These are phyloP conservation scores for Ptychobarbus kaznakovi DNA, from an alignment of 2,797 vertebrate genomes.

Conservation along the genomic window DNA sequence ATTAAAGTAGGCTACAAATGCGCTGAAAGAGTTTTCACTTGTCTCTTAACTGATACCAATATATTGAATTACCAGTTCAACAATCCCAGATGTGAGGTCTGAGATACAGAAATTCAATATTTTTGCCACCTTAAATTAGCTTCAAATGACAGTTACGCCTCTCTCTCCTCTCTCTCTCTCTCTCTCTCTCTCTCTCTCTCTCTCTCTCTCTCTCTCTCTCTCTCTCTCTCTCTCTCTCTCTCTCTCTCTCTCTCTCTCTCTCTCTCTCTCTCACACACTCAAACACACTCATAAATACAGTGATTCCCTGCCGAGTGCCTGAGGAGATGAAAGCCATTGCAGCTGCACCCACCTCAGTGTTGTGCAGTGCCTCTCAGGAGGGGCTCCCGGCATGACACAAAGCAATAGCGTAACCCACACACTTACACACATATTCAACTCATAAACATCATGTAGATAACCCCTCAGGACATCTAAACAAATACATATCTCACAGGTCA, in stretches of 20 bases:
- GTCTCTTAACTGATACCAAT: conserved; percentile 10
- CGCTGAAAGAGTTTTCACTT: conserved; percentile 18
- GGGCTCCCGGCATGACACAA: conserved; percentile 64
- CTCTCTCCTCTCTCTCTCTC: conserved; percentile 43
- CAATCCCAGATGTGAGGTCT: conserved; percentile 4
- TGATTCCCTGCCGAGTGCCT: conserved; percentile 55
- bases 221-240: conserved; percentile 45
- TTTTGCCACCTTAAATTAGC: conserved; percentile 46
- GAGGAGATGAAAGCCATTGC: conserved; percentile 70
- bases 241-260: conserved; percentile 42
- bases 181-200: conserved; percentile 42
- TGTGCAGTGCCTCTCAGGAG: conserved; percentile 70
- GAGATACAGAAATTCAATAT: conserved; percentile 29
- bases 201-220: conserved; percentile 44
- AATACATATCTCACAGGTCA: conserved; percentile 39
- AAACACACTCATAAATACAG: conserved; percentile 57
- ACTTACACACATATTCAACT: conserved; percentile 43
- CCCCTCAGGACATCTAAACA: conserved; percentile 26
- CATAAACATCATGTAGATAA: conserved; percentile 46
- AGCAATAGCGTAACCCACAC: conserved; percentile 49
- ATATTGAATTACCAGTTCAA: conserved; percentile 35
- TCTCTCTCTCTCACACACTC: conserved; percentile 47
- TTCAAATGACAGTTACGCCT: conserved; percentile 54
- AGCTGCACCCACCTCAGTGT: conserved; percentile 69
- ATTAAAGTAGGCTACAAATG: conserved; percentile 25